Base-by-base conservation (phyloP, 2,888 invertebrate species). In the Cantharis flavilabris region DNA sequence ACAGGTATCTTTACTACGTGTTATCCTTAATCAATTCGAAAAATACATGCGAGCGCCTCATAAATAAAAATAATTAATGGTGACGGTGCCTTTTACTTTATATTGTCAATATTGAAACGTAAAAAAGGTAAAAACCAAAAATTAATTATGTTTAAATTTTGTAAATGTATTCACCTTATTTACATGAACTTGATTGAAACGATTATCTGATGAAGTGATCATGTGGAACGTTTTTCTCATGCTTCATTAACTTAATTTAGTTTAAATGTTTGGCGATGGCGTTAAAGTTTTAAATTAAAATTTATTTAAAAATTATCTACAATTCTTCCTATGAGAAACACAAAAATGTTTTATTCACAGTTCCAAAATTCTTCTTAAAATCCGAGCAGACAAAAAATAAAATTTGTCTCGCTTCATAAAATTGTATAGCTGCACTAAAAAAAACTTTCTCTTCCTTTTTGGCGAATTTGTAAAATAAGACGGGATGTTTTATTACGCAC, bases 1-100 rank as follows among this genome's bases (percentile, higher is more conserved):
- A 85, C 83, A 84, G 84, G 84, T 86, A 86, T 85, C 84, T 85
- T 67, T 67, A 23, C 82, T 81, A 83, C 85, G 85, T 85, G 84
- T 85, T 85, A 84, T 85, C 80, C 81, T 76, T 85, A 85, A 85
- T 84, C 83, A 82, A 85, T 82, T 81, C 76, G 78, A 78, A 77
- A 77, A 78, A 81, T 79, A 82, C 84, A 84, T 84, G 84, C 84
- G 77, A 84, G 67, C 76, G 11, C 69, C 72, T 69, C 75, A 73
- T 76, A 70, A 79, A 76, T 75, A 76, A 75, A 77, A 75, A 69
- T 71, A 72, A 62, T 72, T 70, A 76, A 76, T 76, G 74, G 76
- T 73, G 78, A 73, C 71, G 62, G 69, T 70, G 62, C 75, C 67
- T 72, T 67, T 77, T 62, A 62, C 16, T 49, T 70, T 74, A 67